Evolutionary conservation across 92 coral and sea anemone species (phyloP).

Genomic region (Blastomussa wellsi): DNA sequence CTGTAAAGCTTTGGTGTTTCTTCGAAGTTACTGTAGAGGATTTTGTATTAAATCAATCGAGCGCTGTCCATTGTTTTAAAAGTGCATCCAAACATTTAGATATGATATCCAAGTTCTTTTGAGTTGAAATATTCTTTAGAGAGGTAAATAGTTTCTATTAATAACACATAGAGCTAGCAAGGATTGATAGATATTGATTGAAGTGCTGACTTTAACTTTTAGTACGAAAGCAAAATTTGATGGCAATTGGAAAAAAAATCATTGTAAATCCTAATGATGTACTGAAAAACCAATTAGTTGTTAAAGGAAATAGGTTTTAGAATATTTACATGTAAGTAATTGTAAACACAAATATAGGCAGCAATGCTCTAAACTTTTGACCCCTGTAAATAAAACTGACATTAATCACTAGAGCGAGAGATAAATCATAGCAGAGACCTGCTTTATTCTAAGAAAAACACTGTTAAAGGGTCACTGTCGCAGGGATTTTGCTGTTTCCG

Average conservation of each 20-base stretch:
- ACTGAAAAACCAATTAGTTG: background rate
- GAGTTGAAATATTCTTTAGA: background rate
- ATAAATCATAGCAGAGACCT: too few species aligned
- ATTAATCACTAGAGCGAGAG: too few species aligned
- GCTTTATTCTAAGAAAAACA: too few species aligned
- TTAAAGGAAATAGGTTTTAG: background rate
- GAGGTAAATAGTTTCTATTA: background rate
- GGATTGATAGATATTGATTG: background rate
- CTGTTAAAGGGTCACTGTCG: too few species aligned
- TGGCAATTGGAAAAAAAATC: background rate
- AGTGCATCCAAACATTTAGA: too few species aligned
- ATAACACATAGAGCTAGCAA: background rate
- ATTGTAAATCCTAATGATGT: background rate
- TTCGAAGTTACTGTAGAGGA: background rate
- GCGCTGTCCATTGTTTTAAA: background rate
- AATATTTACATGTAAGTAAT: too few species aligned
- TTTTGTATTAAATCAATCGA: background rate
- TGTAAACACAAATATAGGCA: too few species aligned
- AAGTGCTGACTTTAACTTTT: background rate
- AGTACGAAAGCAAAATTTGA: background rate
- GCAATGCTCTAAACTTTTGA: too few species aligned
- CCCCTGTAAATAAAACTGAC: too few species aligned
- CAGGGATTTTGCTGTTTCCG: too few species aligned
- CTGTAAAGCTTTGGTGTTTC: background rate
- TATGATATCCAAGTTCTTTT: background rate